Percentiles rank a stretch among this genome's conserved stretches.
phyloP scores from a whole-genome alignment of 2,888 invertebrate species.

The Polyommatus icarus region DNA sequence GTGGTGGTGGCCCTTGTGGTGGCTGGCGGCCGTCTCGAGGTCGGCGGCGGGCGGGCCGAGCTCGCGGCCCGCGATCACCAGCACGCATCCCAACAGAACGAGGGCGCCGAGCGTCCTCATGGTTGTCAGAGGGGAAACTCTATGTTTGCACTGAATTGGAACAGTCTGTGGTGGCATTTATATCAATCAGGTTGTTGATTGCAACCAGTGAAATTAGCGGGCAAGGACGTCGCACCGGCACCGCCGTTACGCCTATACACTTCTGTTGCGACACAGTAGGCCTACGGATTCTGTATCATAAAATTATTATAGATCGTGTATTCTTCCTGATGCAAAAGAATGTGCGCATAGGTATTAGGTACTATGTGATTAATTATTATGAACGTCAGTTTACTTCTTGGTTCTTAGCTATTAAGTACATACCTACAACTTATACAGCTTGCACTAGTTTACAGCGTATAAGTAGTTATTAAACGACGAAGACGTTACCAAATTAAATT shows the following conservation, averaged over 20 bases:
- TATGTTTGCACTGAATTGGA: conserved; percentile 64
- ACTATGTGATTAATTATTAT: no score
- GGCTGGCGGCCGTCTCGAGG: conserved; percentile 74
- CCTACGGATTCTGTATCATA: conserved; percentile 22
- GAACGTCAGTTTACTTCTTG: no score
- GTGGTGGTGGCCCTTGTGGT: conserved; percentile 76
- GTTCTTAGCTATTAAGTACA: no score
- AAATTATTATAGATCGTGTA: not conserved
- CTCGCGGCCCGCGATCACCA: conserved; percentile 62
- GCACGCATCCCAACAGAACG: conserved; percentile 61
- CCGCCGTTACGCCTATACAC: conserved; percentile 63
- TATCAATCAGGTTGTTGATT: conserved; percentile 66
- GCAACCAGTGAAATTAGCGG: conserved; percentile 72
- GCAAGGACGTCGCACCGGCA: conserved; percentile 70
- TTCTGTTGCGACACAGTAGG: conserved; percentile 56
- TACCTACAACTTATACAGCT: no score
- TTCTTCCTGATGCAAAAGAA: not conserved
- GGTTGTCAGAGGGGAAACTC: conserved; percentile 45
- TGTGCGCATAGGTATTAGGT: no score
- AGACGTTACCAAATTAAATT: no score
- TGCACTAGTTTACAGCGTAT: no score
- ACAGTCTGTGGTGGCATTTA: conserved; percentile 66
- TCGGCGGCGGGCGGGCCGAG: conserved; percentile 63
- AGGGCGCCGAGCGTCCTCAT: conserved; percentile 76
- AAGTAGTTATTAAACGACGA: no score